Evolutionary conservation across 2,113 vertebrate species (phyloP).

Genomic region (Oophaga pumilio): DNA sequence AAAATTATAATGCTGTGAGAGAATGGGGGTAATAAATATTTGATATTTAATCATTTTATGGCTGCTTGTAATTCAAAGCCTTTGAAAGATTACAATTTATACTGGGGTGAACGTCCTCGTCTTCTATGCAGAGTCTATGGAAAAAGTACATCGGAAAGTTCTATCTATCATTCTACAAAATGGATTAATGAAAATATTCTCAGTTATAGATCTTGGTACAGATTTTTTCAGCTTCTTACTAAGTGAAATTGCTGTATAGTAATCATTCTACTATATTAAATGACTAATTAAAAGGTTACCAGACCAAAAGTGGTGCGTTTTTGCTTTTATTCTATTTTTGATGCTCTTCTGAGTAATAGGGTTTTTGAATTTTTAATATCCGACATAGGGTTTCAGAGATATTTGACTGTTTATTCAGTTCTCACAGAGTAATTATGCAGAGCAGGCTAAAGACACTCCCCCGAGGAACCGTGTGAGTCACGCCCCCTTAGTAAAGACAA

Average conservation of each 20-base stretch:
- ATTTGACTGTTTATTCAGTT: too few relatives aligned
- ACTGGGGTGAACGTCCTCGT: conserved; percentile 19
- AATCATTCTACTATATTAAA: neutral
- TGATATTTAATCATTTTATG: conserved; percentile 34
- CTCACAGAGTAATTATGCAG: too few relatives aligned
- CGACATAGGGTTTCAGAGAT: too few relatives aligned
- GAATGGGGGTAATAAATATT: conserved; percentile 28
- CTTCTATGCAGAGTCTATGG: neutral
- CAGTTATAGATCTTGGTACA: neutral
- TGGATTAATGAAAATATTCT: neutral
- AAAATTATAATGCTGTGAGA: neutral
- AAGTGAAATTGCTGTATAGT: neutral
- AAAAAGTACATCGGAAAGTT: neutral
- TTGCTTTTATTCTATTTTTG: too few relatives aligned
- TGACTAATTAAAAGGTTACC: neutral
- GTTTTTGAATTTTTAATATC: too few relatives aligned
- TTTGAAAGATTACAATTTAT: conserved; percentile 70
- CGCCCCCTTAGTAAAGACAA: too few relatives aligned
- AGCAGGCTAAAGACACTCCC: too few relatives aligned
- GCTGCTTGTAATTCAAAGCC: conserved; percentile 8
- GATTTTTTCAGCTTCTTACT: neutral
- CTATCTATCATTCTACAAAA: neutral
- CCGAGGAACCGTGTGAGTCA: too few relatives aligned
- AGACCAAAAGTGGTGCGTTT: too few relatives aligned
- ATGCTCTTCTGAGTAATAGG: too few relatives aligned